Evolutionary conservation across 2,797 vertebrate genomes (phyloP).

Genomic region (Morus bassanus): DNA sequence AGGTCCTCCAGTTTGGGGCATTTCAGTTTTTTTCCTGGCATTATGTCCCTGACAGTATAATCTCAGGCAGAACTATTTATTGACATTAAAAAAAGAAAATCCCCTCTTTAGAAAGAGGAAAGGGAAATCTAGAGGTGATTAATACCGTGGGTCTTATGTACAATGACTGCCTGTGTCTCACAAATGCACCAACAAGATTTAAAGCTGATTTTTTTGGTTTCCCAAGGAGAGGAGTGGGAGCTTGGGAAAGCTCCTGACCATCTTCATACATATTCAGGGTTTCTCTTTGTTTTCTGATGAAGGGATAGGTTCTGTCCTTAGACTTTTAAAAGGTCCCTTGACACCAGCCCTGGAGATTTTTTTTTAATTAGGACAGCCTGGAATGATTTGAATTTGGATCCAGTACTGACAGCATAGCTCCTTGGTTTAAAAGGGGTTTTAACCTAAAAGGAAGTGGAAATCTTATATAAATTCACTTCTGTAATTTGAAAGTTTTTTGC

Average conservation of each 20-base stretch:
- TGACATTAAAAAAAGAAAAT: conserved; percentile 12
- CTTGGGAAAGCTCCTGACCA: conserved; percentile 28
- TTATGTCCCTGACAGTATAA: not conserved
- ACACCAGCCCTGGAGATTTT: not conserved
- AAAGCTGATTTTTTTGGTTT: conserved; percentile 12
- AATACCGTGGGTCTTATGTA: not conserved
- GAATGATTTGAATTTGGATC: conserved; percentile 24
- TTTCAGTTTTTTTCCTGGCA: not conserved
- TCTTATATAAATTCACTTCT: not conserved
- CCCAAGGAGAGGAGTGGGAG: conserved; percentile 23
- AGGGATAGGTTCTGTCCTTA: not conserved
- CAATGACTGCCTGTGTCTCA: conserved; percentile 26
- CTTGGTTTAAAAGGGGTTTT: conserved; percentile 8
- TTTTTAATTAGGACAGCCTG: not conserved
- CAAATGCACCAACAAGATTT: not conserved
- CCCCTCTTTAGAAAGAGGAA: not conserved
- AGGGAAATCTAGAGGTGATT: conserved; percentile 3
- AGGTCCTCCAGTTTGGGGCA: not conserved
- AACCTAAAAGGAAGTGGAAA: conserved; percentile 24
- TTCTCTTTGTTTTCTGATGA: conserved; percentile 39
- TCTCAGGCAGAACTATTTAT: conserved; percentile 32
- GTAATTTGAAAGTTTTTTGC: not conserved
- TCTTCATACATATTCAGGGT: conserved; percentile 52
- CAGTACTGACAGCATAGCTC: not conserved
- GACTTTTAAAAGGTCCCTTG: not conserved